Evolutionary conservation across 1,140 invertebrate species (phyloP).

Genomic region (Drosophila albomicans): DNA sequence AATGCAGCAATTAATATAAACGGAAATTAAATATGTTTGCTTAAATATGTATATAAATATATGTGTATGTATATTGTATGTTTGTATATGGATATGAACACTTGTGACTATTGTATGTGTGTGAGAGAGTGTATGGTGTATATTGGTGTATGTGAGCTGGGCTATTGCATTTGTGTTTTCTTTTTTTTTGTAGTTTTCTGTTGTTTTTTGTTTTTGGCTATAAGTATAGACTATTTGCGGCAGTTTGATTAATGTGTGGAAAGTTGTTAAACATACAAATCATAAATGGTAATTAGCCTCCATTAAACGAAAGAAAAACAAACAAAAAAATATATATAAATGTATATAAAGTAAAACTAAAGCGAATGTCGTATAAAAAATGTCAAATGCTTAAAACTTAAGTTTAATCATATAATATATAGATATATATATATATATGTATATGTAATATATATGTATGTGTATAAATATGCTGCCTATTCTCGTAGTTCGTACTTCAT

Average conservation of each 20-base stretch:
- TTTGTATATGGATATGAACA: conserved; percentile 72
- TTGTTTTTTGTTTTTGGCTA: conserved; percentile 42
- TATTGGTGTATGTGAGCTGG: conserved; percentile 38
- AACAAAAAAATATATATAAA: conserved; percentile 33
- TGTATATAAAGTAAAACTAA: conserved; percentile 44
- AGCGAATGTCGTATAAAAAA: conserved; percentile 32
- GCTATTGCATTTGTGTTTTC: conserved; percentile 64
- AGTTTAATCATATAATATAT: conserved; percentile 25
- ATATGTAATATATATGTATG: conserved; percentile 24
- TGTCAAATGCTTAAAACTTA: conserved; percentile 47
- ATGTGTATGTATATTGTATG: conserved; percentile 40
- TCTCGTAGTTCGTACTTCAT: conserved; percentile 57
- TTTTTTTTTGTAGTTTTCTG: not conserved
- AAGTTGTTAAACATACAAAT: conserved; percentile 17
- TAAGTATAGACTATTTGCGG: conserved; percentile 57
- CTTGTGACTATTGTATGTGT: conserved; percentile 75
- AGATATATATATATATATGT: conserved; percentile 19
- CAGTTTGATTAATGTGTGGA: conserved; percentile 56
- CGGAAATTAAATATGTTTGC: conserved; percentile 59
- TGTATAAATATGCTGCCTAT: conserved; percentile 70
- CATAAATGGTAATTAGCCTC: conserved; percentile 75
- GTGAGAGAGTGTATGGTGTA: conserved; percentile 23
- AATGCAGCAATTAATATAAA: conserved; percentile 68
- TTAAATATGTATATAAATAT: conserved; percentile 48
- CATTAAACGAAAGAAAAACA: conserved; percentile 71